Evolutionary conservation across 2,888 invertebrate genomes (phyloP).

Genomic region (Plemyria rubiginata): DNA sequence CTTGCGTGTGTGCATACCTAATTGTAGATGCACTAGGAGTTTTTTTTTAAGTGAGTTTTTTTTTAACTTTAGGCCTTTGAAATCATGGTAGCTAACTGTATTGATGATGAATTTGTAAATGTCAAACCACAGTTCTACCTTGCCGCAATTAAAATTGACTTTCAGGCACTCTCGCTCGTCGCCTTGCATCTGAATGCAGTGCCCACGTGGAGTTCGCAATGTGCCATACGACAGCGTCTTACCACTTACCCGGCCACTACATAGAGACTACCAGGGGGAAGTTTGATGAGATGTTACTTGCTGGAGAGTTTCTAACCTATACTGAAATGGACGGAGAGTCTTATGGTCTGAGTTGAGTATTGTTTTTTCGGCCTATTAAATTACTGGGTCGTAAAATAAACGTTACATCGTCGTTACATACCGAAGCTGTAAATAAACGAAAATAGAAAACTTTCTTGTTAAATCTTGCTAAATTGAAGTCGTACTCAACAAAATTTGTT

Average conservation of each 20-base stretch:
- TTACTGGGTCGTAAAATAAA: slow-evolving; percentile 1
- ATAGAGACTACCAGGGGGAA: slow-evolving; percentile 56
- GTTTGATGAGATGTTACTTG: slow-evolving; percentile 74
- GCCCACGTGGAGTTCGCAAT: slow-evolving; percentile 59
- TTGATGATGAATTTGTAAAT: no score
- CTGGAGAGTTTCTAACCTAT: slow-evolving; percentile 74
- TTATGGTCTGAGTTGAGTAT: slow-evolving; percentile 70
- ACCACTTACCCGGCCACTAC: slow-evolving; percentile 60
- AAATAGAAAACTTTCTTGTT: slow-evolving; percentile 24
- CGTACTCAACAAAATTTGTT: slow-evolving; percentile 18
- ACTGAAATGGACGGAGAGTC: slow-evolving; percentile 72
- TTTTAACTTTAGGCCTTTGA: no score
- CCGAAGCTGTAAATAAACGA: background rate
- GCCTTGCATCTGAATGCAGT: slow-evolving; percentile 61
- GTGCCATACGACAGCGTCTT: slow-evolving; percentile 67
- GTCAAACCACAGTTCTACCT: no score
- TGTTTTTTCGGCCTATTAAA: background rate
- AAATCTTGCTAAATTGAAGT: slow-evolving; percentile 16
- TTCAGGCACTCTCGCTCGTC: slow-evolving; percentile 59
- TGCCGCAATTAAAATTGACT: background rate
- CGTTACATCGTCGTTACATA: background rate
- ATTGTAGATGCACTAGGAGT: no score
- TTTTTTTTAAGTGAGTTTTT: no score
- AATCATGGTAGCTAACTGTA: no score
- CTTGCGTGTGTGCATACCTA: no score